Evolutionary conservation across 2,888 invertebrate species (phyloP), one percentile per base, ranked within the genome.

Genomic region (Synergus itoensis): DNA sequence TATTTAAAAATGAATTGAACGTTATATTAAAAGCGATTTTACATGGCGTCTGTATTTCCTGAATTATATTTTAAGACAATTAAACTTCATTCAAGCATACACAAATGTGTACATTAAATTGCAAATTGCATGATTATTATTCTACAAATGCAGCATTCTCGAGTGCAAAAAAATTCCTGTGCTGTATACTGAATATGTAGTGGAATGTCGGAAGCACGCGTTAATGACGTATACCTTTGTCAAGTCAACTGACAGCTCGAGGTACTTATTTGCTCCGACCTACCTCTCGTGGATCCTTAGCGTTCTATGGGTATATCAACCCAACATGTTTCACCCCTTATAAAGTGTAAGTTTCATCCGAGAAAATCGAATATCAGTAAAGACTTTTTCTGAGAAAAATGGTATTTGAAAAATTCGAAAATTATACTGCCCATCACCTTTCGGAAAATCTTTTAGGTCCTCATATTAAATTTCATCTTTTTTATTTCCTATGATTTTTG

Each of bases 231-330:
- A 65, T 77, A 84, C 81, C 84, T 81, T 81, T 79, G 77, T 87
- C 86, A 84, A 69, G 67, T 48, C 73, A 77, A 84, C 81, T 81
- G 86, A 86, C 86, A 86, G 78, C 64, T 84, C 77, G 43, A 76
- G 83, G 79, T 81, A 69, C 84, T 86, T 85, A 84, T 84, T 85
- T 82, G 79, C 75, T 67, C 41, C 36, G 77, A 62, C 45, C 77
- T 80, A 28, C 14, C 57, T 48, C 64, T 77, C 60, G 11, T 64
- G 62, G 60, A 75, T 67, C 43, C 57, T 57, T 41, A 18, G 16
- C 41, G 41, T 40, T n/a, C 64, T n/a, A 64, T n/a, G 40, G 64
- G 16, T 64, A 41, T 16, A 63, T 64, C n/a, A 40, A 64, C 62
- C 63, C 43, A 64, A 18, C 48, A 21, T 48, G 45, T 57, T 41